Evolutionary conservation across 2,888 invertebrate genomes (phyloP), one percentile per base, ranked within the genome.

Genomic region (Noctua fimbriata): DNA sequence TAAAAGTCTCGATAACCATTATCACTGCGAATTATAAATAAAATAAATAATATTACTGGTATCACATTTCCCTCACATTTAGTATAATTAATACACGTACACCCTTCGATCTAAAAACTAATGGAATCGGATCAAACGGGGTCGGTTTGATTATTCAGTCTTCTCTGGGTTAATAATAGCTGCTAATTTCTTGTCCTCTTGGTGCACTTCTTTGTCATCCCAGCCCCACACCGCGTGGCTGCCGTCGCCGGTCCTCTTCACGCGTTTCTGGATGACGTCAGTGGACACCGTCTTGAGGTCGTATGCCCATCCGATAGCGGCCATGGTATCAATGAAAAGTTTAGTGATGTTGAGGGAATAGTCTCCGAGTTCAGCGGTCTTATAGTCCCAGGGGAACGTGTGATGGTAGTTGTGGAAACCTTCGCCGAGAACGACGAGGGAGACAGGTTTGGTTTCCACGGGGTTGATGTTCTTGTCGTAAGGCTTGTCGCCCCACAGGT

Each of bases 351-450:
- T 99, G 60, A 98, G 93, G 24, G 97, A 97, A 92, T 98, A 98
- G 85, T 97, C 95, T 52, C 98, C 98, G 52, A 98, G 96, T 93
- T 98, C 98, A 28, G 98, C 98, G 24, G 98, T 98, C 91, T 98
- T 98, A 96, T 98, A 98, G 92, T 98, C 98, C 98, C 98, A 98
- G 0, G 98, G 98, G 97, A 98, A 98, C 0, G 97, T 97, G 95
- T 98, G 98, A 91, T 99, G 99, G 93, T 98, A 99, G 93, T 99
- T 98, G 95, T 99, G 98, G 97, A 98, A 99, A 1, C 98, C 98
- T 94, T 98, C 98, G 1, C 98, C 98, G 65, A 98, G 93, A 0
- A 98, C 98, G 41, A 98, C 94, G 0, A 98, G 87, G 0, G 98
- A 97, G 0, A 98, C 98, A 0, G 97, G 92, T 44, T 95, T 95